Conservation (phyloP, 2,888 invertebrate genomes). For the Acronicta alni region DNA sequence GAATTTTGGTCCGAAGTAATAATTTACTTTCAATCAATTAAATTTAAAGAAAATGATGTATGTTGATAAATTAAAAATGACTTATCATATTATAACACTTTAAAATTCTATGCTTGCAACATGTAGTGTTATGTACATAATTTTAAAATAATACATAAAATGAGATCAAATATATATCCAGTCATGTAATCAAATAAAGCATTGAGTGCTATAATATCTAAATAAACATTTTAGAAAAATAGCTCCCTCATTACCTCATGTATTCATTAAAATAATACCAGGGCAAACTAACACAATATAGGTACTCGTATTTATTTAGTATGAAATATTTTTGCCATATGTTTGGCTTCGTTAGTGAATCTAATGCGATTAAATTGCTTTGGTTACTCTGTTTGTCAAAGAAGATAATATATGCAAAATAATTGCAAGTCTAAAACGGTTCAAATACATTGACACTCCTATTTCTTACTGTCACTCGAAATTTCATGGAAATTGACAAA, state of each 20-base stretch:
- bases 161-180: conserved; percentile 85
- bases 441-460: conserved; percentile 57
- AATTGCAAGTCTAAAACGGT: conserved; percentile 51
- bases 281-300: conserved; percentile 49
- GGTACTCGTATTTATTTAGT: conserved; percentile 48
- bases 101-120: conserved; percentile 68
- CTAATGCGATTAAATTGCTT: conserved; percentile 63
- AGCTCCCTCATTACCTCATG: conserved; percentile 57
- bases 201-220: conserved; percentile 69
- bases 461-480: conserved; percentile 59
- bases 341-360: conserved; percentile 50
- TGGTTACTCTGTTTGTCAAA: conserved; percentile 65
- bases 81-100: conserved; percentile 61
- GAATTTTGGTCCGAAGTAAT: conserved; percentile 78
- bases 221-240: conserved; percentile 64
- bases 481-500: conserved; percentile 68
- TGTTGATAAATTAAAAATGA: conserved; percentile 58
- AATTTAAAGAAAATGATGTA: conserved; percentile 53
- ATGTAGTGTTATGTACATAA: conserved; percentile 74
- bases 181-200: conserved; percentile 71
- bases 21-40: conserved; percentile 51
- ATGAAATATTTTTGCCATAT: conserved; percentile 46
- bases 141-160: conserved; percentile 80
- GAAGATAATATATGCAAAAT: conserved; percentile 54
- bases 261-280: conserved; percentile 56